These are phyloP conservation scores for Helicoverpa armigera DNA, from an alignment of 1,140 invertebrate species.

Conservation along the genomic window DNA sequence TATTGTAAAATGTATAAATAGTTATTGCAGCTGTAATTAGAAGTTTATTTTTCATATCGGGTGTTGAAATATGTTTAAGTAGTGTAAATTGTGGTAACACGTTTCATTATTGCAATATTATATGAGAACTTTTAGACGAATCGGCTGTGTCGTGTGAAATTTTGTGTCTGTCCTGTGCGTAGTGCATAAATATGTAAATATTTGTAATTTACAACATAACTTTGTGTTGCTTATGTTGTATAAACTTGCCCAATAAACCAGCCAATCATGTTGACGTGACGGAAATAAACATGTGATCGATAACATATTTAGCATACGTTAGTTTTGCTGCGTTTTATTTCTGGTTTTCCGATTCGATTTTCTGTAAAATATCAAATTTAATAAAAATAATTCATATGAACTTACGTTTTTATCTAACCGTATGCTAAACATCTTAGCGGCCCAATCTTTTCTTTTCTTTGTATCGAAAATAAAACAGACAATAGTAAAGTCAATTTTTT, in stretches of 20 bases:
- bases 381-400: not conserved
- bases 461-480: not conserved
- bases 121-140: constrained; percentile 76
- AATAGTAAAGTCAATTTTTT: constrained; percentile 19
- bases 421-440: constrained; percentile 15
- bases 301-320: constrained; percentile 44
- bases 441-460: not conserved
- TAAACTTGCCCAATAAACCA: constrained; percentile 48
- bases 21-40: constrained; percentile 86
- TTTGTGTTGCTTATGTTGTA: constrained; percentile 48
- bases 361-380: constrained; percentile 21
- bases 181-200: constrained; percentile 79
- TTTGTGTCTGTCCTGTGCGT: constrained; percentile 76
- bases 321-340: not conserved
- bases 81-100: constrained; percentile 82
- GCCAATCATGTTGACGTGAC: constrained; percentile 33
- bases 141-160: constrained; percentile 84
- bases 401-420: not conserved
- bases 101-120: constrained; percentile 82
- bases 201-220: constrained; percentile 49
- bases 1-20: constrained; percentile 86
- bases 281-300: not conserved
- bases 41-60: constrained; percentile 86
- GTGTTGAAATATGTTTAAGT: constrained; percentile 84
- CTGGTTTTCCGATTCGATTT: not conserved